Base-by-base conservation (phyloP, 1,140 invertebrate genomes). In the Drosophila kurseongensis region DNA sequence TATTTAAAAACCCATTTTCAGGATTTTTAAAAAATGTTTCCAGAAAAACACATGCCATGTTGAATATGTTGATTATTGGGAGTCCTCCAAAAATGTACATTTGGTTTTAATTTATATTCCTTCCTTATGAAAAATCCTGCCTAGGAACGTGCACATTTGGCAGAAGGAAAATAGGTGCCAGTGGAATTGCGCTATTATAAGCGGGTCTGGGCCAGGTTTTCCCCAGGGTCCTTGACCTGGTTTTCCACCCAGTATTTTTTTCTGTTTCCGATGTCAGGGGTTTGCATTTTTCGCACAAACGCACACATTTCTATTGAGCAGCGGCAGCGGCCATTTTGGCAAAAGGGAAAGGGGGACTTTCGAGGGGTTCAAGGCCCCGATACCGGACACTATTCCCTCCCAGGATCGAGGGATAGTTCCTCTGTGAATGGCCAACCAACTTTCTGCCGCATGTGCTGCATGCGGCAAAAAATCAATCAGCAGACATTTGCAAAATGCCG, bases 401-500 rank as follows among this genome's bases (percentile, higher is more conserved):
- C 35, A 41, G 55, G 16, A 35, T 32, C 2, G 10, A 13, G 13
- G 18, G 18, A 41, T 23, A 35, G 0, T 5, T 42, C 38, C 55
- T 4, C 13, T 12, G 13, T 4, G 35, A 5, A 4, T n/a, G 2
- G 27, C 47, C 44, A 42, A 23, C 14, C 2, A 13, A 63, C 27
- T 13, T 59, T 23, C 27, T 23, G 35, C 38, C 36, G 59, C 59
- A 56, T 35, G 36, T 27, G 23, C 40, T 75, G 72, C 82, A 88
- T 63, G 78, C 73, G 73, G 54, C 41, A 86, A 86, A 79, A 81
- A 86, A 86, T 86, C 83, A 86, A 86, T 86, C 79, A 76, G 63
- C 83, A 83, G 83, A 86, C 83, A 88, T 86, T 89, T 86, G 83
- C 84, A 86, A 85, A 86, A 88, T 75, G 78, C 68, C 59, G 68